phyloP scores from a whole-genome alignment of 2,113 vertebrate genomes.

The Rhynchopsitta pachyrhyncha region DNA sequence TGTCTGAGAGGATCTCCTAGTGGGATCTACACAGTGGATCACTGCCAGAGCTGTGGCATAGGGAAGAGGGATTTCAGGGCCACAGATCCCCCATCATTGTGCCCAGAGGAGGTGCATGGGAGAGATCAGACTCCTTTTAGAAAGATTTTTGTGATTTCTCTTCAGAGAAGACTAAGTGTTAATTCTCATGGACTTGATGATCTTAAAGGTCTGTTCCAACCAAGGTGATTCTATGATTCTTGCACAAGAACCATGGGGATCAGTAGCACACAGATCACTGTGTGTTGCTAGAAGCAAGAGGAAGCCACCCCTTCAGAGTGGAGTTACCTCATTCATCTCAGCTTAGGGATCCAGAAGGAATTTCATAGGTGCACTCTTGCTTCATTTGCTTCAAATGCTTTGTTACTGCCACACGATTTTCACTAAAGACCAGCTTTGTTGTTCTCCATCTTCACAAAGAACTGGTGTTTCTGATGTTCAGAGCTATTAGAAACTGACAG shows the following conservation, averaged over 20 bases:
- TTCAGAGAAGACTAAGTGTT: background rate
- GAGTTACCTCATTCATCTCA: background rate
- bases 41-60: background rate
- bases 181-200: background rate
- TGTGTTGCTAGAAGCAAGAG: background rate
- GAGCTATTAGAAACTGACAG: background rate
- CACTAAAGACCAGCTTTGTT: background rate
- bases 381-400: background rate
- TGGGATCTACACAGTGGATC: fast-evolving
- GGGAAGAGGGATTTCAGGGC: background rate
- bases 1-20: background rate
- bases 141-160: background rate
- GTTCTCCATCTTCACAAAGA: background rate
- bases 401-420: background rate
- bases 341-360: background rate
- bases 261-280: fast-evolving
- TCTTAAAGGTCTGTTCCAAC: background rate
- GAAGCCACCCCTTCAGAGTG: background rate
- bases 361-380: background rate
- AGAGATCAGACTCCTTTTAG: background rate
- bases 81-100: fast-evolving
- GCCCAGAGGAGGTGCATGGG: fast-evolving
- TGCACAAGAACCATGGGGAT: background rate
- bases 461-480: background rate
- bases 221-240: background rate